Percentiles rank a stretch among this genome's conserved stretches.
These are phyloP conservation scores for Bungarus multicinctus DNA, from an alignment of 2,113 vertebrate genomes.

Conservation along the genomic window DNA sequence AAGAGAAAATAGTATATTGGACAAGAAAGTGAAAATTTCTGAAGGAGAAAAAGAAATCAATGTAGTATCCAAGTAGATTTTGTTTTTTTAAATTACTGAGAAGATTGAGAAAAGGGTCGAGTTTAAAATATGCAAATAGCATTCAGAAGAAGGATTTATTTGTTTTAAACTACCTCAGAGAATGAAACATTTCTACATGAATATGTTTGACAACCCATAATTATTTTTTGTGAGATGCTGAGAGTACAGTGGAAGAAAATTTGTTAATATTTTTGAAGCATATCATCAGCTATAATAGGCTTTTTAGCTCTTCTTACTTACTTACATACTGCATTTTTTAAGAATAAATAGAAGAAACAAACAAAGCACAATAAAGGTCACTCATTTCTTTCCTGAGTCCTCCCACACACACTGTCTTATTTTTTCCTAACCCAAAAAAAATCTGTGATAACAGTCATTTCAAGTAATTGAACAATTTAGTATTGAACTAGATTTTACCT, in stretches of 20 bases:
- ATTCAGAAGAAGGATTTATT: constrained; percentile 25
- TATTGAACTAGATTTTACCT: not conserved
- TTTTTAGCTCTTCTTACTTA: not conserved
- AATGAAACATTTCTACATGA: constrained; percentile 18
- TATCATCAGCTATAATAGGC: not conserved
- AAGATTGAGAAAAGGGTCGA: not conserved
- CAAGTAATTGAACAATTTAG: not conserved
- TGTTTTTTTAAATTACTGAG: not conserved
- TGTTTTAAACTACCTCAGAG: constrained; percentile 16
- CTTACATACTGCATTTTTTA: not conserved
- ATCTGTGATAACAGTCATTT: not conserved
- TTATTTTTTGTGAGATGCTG: constrained; percentile 18
- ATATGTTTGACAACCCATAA: constrained; percentile 26
- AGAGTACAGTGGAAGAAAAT: not conserved
- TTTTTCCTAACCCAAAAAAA: not conserved
- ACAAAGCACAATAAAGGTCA: not conserved
- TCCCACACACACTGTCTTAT: not conserved
- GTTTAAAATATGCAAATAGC: constrained; percentile 28
- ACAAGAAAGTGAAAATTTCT: not conserved
- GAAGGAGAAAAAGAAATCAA: not conserved
- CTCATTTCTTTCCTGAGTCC: not conserved
- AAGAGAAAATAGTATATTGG: not conserved
- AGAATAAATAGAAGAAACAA: not conserved
- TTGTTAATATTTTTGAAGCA: constrained; percentile 23
- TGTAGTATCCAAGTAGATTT: not conserved